phyloP scores from a whole-genome alignment of 2,888 invertebrate genomes.

The Aphodius granarius region DNA sequence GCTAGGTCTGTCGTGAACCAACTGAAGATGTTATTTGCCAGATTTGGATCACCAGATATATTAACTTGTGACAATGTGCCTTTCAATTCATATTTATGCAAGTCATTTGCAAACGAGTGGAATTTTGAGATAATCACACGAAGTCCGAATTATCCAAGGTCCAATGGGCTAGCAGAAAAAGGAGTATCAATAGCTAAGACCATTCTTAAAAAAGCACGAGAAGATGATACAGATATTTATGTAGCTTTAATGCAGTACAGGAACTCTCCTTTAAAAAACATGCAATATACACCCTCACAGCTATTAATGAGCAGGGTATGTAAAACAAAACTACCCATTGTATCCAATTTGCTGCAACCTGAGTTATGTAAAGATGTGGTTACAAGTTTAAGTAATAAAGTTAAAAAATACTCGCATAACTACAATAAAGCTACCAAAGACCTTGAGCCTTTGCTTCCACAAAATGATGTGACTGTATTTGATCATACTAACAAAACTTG shows the following conservation, averaged over 20 bases:
- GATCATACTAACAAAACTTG: no score
- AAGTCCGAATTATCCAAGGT: slow-evolving; percentile 26
- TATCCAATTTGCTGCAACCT: background rate
- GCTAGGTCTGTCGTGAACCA: slow-evolving; percentile 20
- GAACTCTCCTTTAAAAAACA: slow-evolving; percentile 19
- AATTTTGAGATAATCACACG: slow-evolving; percentile 2
- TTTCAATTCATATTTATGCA: slow-evolving; percentile 31
- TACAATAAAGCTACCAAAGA: no score
- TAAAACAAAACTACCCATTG: slow-evolving; percentile 20
- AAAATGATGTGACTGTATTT: no score
- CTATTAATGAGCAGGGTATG: slow-evolving; percentile 23
- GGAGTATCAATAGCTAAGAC: slow-evolving; percentile 30
- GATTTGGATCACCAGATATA: slow-evolving; percentile 29
- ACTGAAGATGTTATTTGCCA: slow-evolving; percentile 30
- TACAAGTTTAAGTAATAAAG: no score
- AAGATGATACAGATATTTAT: slow-evolving; percentile 16
- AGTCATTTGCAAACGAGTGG: slow-evolving; percentile 21
- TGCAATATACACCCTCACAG: slow-evolving; percentile 22
- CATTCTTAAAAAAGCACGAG: slow-evolving; percentile 24
- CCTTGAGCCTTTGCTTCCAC: no score
- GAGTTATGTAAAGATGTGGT: no score
- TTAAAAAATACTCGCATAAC: background rate
- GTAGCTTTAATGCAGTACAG: slow-evolving; percentile 21
- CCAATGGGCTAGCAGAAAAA: slow-evolving; percentile 27
- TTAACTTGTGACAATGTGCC: slow-evolving; percentile 34